Evolutionary conservation across 2,113 vertebrate genomes (phyloP).

Genomic region (Pelecanus crispus): DNA sequence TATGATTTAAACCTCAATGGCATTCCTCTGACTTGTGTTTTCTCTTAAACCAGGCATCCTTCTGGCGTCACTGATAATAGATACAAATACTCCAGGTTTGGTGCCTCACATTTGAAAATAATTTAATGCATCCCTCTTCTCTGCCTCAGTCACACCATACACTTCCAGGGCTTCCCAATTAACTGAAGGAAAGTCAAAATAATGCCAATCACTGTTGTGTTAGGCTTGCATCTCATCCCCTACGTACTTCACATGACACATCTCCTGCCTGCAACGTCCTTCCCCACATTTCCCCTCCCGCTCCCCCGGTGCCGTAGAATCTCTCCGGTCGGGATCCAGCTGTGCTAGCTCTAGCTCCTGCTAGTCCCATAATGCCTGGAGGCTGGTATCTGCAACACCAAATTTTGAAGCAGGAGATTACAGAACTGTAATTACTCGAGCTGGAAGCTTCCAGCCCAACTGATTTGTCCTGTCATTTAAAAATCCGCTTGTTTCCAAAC

Average conservation of each 20-base stretch:
- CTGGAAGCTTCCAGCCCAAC: slow-evolving; percentile 1
- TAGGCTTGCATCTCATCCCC: not conserved
- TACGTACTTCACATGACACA: not conserved
- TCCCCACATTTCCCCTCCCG: accelerated
- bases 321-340: not conserved
- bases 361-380: accelerated
- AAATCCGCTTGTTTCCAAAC: not conserved
- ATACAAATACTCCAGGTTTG: not conserved
- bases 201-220: accelerated
- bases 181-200: not conserved
- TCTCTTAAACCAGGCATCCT: not conserved
- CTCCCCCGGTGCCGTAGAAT: accelerated
- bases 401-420: not conserved
- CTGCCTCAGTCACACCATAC: not conserved
- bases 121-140: not conserved
- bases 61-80: not conserved
- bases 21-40: not conserved
- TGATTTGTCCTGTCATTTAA: not conserved
- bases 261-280: not conserved
- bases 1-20: not conserved
- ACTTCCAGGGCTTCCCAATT: not conserved
- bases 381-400: not conserved
- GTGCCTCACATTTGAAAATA: not conserved
- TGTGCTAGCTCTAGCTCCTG: not conserved
- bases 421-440: not conserved